These are phyloP conservation scores for Calephelis perditalis DNA, from an alignment of 2,888 invertebrate genomes.

Conservation along the genomic window DNA sequence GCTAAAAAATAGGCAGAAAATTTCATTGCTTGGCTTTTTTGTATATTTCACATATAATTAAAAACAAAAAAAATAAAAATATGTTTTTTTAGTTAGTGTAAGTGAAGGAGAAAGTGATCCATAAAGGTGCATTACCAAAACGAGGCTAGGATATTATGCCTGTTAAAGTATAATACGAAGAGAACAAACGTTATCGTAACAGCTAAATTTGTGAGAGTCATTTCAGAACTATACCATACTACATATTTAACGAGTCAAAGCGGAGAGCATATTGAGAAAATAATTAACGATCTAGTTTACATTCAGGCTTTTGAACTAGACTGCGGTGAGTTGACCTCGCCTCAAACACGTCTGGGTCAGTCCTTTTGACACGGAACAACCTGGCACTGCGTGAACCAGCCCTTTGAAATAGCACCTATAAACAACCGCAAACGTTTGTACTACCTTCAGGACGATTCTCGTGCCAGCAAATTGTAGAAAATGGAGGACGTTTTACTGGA, in stretches of 20 bases:
- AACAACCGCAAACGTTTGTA: conserved; percentile 64
- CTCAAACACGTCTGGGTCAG: conserved; percentile 59
- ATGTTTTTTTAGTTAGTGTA: too few relatives aligned
- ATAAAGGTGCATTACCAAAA: too few relatives aligned
- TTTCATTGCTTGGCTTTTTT: too few relatives aligned
- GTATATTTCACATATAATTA: too few relatives aligned
- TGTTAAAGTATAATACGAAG: too few relatives aligned
- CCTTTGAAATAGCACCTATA: conserved; percentile 69
- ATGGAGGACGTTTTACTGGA: conserved; percentile 1
- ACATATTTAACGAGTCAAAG: neutral
- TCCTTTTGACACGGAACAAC: conserved; percentile 44
- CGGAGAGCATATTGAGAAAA: neutral
- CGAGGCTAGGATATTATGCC: too few relatives aligned
- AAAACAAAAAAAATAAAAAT: too few relatives aligned
- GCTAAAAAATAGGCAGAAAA: too few relatives aligned
- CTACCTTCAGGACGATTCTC: conserved; percentile 40
- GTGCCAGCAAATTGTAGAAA: conserved; percentile 8
- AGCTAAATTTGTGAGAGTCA: too few relatives aligned
- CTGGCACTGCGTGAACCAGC: conserved; percentile 52
- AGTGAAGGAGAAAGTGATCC: too few relatives aligned
- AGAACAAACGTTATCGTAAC: too few relatives aligned
- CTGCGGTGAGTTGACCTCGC: conserved; percentile 51
- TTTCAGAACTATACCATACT: too few relatives aligned
- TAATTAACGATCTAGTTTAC: conserved; percentile 8
- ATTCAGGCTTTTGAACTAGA: conserved; percentile 34